A percentile compares a stretch with the other conserved stretches of the same genome.
These are phyloP conservation scores for Cotesia glomerata DNA, from an alignment of 1,140 invertebrate species.

Conservation along the genomic window DNA sequence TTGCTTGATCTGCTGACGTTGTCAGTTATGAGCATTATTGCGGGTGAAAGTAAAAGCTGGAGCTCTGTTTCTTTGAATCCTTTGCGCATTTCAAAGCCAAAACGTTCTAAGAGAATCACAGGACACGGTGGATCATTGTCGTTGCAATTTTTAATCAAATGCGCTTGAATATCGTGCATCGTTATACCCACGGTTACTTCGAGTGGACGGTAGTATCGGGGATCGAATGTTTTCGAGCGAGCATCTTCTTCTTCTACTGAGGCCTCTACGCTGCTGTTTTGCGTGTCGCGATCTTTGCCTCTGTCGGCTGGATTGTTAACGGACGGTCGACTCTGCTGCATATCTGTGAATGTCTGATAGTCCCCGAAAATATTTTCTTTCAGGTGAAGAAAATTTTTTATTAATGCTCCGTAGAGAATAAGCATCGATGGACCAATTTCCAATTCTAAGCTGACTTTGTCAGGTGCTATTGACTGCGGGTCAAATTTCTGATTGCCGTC, in stretches of 20 bases:
- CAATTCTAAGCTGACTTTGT: constrained; percentile 87
- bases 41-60: constrained; percentile 89
- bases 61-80: constrained; percentile 88
- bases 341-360: constrained; percentile 91
- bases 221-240: constrained; percentile 76
- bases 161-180: constrained; percentile 93
- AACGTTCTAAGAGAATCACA: constrained; percentile 85
- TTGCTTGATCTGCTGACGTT: constrained; percentile 70
- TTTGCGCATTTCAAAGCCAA: constrained; percentile 97
- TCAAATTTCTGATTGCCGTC: constrained; percentile 81
- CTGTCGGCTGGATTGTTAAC: constrained; percentile 44
- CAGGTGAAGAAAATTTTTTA: constrained; percentile 87
- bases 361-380: constrained; percentile 97
- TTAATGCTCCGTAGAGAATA: constrained; percentile 86
- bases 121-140: constrained; percentile 89
- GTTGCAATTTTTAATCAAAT: constrained; percentile 88
- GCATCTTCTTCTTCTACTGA: constrained; percentile 65
- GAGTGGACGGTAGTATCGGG: constrained; percentile 84
- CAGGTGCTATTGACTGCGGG: constrained; percentile 80
- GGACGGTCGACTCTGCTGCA: constrained; percentile 70
- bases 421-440: constrained; percentile 93
- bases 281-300: constrained; percentile 60
- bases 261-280: constrained; percentile 58
- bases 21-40: constrained; percentile 81
- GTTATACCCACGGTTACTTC: constrained; percentile 93